These are phyloP conservation scores for Pogonocherus hispidulus DNA, from an alignment of 2,888 invertebrate genomes.

Conservation along the genomic window DNA sequence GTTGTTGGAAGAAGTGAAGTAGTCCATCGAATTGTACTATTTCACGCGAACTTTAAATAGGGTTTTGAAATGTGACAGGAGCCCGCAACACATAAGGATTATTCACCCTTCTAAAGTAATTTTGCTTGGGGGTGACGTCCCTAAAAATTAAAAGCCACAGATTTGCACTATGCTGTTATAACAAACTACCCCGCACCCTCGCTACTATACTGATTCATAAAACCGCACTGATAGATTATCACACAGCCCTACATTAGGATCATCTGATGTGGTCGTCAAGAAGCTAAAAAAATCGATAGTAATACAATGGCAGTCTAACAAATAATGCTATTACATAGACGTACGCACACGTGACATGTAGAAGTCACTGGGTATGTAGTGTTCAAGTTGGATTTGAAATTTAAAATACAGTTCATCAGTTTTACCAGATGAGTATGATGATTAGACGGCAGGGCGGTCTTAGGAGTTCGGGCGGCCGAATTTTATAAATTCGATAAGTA, in stretches of 20 bases:
- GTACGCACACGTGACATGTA: neutral
- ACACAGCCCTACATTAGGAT: conserved; percentile 52
- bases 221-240: conserved; percentile 43
- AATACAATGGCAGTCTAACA: conserved; percentile 42
- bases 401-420: neutral
- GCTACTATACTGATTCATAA: conserved; percentile 52
- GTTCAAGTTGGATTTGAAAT: neutral
- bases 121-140: conserved; percentile 66
- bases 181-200: conserved; percentile 59
- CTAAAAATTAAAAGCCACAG: conserved; percentile 70
- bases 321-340: conserved; percentile 34
- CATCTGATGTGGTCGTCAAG: conserved; percentile 52
- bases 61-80: conserved; percentile 42
- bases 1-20: conserved; percentile 37
- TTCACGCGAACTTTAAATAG: conserved; percentile 39
- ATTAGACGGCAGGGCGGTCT: too few relatives aligned
- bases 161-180: conserved; percentile 67
- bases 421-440: too few relatives aligned
- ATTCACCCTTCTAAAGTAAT: conserved; percentile 67
- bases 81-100: conserved; percentile 62
- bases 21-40: conserved; percentile 37
- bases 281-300: conserved; percentile 57
- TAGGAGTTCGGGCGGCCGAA: too few relatives aligned
- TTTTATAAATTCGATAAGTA: too few relatives aligned
- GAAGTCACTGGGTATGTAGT: neutral